phyloP scores from a whole-genome alignment of 2,113 vertebrate genomes.

The Centrocercus urophasianus region DNA sequence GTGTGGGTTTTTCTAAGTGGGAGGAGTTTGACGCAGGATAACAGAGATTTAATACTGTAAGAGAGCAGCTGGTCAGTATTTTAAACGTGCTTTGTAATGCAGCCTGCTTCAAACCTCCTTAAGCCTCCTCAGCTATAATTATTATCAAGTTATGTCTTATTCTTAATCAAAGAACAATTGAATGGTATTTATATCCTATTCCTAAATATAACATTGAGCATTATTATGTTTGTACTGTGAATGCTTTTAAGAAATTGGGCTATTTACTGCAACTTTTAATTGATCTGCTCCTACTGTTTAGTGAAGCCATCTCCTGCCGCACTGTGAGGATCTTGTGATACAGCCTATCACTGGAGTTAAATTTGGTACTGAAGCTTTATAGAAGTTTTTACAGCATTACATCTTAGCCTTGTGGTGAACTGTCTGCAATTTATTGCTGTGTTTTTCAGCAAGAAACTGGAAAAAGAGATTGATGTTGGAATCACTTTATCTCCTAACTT shows the following conservation, averaged over 20 bases:
- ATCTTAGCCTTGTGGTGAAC: slow-evolving; percentile 25
- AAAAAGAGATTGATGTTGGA: slow-evolving; percentile 50
- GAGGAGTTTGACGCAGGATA: neutral
- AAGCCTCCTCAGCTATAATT: neutral
- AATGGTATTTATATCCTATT: neutral
- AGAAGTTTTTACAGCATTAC: slow-evolving; percentile 43
- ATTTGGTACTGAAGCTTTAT: slow-evolving; percentile 43
- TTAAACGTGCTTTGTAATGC: neutral
- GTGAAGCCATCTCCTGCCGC: slow-evolving; percentile 22
- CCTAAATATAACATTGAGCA: neutral
- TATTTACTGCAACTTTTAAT: slow-evolving; percentile 53
- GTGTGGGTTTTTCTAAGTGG: neutral
- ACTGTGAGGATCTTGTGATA: neutral
- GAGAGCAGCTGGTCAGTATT: neutral
- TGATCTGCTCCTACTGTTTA: slow-evolving; percentile 25
- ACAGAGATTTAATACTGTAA: neutral
- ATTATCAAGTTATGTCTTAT: neutral
- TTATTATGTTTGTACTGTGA: neutral
- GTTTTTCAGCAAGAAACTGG: slow-evolving; percentile 37
- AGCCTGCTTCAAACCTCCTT: neutral
- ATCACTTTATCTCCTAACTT: slow-evolving; percentile 1
- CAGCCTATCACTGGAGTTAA: neutral
- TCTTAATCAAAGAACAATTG: neutral
- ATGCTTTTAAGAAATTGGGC: neutral
- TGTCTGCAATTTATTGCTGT: slow-evolving; percentile 51